Conservation (phyloP, 2,797 vertebrate genomes). For the Diglossa cyanea region DNA sequence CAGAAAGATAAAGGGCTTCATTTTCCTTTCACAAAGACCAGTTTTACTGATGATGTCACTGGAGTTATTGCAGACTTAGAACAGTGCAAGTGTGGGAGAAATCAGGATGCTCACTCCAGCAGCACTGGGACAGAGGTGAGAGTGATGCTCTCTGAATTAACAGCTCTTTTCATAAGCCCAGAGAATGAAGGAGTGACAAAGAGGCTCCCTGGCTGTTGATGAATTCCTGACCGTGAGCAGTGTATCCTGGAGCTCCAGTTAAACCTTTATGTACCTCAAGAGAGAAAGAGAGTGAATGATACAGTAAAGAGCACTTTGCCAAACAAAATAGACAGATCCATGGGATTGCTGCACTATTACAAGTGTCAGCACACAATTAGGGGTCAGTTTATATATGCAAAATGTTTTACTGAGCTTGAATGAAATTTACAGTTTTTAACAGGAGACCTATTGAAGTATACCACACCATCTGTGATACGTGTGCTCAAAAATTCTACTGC, state of each 20-base stretch:
- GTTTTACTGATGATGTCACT: background rate
- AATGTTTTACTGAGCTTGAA: background rate
- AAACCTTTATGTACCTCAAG: slow-evolving; percentile 1
- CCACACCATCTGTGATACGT: background rate
- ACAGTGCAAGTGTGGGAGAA: background rate
- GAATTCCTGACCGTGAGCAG: background rate
- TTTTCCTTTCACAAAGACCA: background rate
- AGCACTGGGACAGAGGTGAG: background rate
- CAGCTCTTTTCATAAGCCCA: background rate
- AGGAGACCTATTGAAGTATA: background rate
- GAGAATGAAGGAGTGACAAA: slow-evolving; percentile 7
- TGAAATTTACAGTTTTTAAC: slow-evolving; percentile 1
- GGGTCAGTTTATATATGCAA: background rate
- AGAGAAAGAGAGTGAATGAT: background rate
- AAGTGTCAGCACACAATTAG: slow-evolving; percentile 16
- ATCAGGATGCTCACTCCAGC: background rate
- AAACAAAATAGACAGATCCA: slow-evolving; percentile 6
- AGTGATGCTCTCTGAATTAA: slow-evolving; percentile 3
- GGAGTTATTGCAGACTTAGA: background rate
- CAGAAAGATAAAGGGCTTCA: background rate
- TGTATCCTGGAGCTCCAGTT: slow-evolving; percentile 20
- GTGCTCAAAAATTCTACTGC: background rate
- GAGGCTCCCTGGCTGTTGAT: background rate
- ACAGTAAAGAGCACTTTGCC: slow-evolving; percentile 1
- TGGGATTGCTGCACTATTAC: background rate